Evolutionary conservation across 1,140 invertebrate species (phyloP), one percentile per base, ranked within the genome.

Genomic region (Acromyrmex heyeri): DNA sequence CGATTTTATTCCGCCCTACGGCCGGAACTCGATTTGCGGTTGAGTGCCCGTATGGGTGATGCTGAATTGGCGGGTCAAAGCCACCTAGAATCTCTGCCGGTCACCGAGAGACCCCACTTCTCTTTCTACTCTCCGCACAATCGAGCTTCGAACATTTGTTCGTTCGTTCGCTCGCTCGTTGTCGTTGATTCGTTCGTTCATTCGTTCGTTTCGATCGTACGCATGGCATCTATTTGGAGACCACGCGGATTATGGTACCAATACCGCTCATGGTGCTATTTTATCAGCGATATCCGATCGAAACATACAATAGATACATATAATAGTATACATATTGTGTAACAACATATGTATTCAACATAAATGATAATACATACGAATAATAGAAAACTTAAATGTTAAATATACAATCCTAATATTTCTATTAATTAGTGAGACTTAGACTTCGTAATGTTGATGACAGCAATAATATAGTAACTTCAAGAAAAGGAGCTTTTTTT

Each of bases 11-110:
- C 92, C 85, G 91, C 87, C 91, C 88, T 88, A 87, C 79, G 85
- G 91, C 90, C 87, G 90, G 92, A 93, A 93, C 92, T 94, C 93
- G 91, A 94, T 94, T 94, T 93, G 93, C 91, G 92, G 92, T 92
- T 72, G 92, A 94, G 91, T 94, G 92, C 88, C 91, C 90, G 93
- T 92, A 93, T 92, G 91, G 92, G 85, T 87, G 86, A 93, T 93
- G 94, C 93, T 94, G 93, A 93, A 94, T 94, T 94, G 93, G 93
- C 93, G 90, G 85, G 90, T 91, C 88, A 88, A 91, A 91, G 87
- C 91, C 70, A 81, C 73, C 86, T 86, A 83, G 85, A 78, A 65
- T 79, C 73, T 87, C 77, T 48, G 62, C 62, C 53, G 78, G 64
- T 27, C 48, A 79, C 4, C 77, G 61, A 27, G 16, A 53, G 59